Conservation (phyloP, 2,888 invertebrate species). For the Caenorhabditis sp. region DNA sequence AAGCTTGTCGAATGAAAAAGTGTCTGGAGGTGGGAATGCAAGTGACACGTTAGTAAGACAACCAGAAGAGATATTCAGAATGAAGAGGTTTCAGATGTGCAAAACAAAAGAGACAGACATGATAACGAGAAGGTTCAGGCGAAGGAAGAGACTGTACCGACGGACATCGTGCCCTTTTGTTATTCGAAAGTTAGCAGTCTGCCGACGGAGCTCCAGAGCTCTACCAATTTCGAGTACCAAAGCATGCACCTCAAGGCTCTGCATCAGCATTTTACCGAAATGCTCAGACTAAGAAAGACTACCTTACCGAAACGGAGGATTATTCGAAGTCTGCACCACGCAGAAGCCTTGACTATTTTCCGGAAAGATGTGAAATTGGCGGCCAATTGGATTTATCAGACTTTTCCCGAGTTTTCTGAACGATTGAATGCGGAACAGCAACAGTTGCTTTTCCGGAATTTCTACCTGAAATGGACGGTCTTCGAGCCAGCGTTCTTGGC, state of each 20-base stretch:
- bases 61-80: neutral
- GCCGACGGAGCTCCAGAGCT: conserved; percentile 21
- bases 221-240: conserved; percentile 11
- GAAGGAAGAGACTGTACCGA: neutral
- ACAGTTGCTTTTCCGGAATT: conserved; percentile 32
- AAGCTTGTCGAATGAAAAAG: conserved; percentile 49
- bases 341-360: conserved; percentile 38
- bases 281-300: conserved; percentile 21
- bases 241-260: conserved; percentile 17
- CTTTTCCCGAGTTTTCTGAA: conserved; percentile 22
- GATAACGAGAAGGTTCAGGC: conserved; percentile 15
- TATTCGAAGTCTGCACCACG: conserved; percentile 18
- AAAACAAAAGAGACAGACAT: conserved; percentile 38
- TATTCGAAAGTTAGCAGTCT: conserved; percentile 30
- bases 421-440: conserved; percentile 12
- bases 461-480: conserved; percentile 45
- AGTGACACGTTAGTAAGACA: conserved; percentile 21
- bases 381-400: conserved; percentile 20
- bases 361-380: conserved; percentile 42
- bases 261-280: conserved; percentile 27
- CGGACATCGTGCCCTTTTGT: conserved; percentile 9
- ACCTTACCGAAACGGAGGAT: conserved; percentile 10
- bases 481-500: conserved; percentile 45
- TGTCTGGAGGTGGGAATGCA: conserved; percentile 43
- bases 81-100: conserved; percentile 24